Evolutionary conservation across 2,888 invertebrate species (phyloP).

Genomic region (Ceramica pisi): DNA sequence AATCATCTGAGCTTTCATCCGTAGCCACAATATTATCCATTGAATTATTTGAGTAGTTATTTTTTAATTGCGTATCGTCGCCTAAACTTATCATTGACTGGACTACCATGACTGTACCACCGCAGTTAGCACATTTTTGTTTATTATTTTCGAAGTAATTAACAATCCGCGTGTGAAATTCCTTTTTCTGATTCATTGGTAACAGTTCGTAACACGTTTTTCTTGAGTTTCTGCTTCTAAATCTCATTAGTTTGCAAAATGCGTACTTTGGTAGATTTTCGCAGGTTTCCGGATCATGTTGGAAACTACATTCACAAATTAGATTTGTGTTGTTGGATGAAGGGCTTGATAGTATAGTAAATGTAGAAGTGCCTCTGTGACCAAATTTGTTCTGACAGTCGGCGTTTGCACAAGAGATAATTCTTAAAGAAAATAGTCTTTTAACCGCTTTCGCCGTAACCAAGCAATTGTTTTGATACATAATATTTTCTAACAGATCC

Average conservation of each 20-base stretch:
- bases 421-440: conserved; percentile 89
- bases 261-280: conserved; percentile 88
- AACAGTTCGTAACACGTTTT: conserved; percentile 90
- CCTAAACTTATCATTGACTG: conserved; percentile 73
- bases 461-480: conserved; percentile 88
- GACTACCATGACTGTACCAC: conserved; percentile 82
- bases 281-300: conserved; percentile 77
- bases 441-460: conserved; percentile 89
- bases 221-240: conserved; percentile 88
- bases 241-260: conserved; percentile 90
- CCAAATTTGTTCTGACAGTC: conserved; percentile 66
- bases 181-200: conserved; percentile 89
- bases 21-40: not conserved
- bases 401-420: conserved; percentile 89
- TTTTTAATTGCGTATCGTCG: conserved; percentile 25
- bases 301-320: conserved; percentile 82
- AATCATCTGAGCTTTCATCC: conserved; percentile 36
- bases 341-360: conserved; percentile 57
- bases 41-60: conserved; percentile 8
- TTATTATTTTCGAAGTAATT: conserved; percentile 87
- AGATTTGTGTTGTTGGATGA: conserved; percentile 65
- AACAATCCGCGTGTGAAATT: conserved; percentile 89
- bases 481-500: conserved; percentile 87
- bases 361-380: conserved; percentile 65
- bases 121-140: conserved; percentile 89